phyloP scores from a whole-genome alignment of 2,888 invertebrate species.

The Drosophila longiperda region DNA sequence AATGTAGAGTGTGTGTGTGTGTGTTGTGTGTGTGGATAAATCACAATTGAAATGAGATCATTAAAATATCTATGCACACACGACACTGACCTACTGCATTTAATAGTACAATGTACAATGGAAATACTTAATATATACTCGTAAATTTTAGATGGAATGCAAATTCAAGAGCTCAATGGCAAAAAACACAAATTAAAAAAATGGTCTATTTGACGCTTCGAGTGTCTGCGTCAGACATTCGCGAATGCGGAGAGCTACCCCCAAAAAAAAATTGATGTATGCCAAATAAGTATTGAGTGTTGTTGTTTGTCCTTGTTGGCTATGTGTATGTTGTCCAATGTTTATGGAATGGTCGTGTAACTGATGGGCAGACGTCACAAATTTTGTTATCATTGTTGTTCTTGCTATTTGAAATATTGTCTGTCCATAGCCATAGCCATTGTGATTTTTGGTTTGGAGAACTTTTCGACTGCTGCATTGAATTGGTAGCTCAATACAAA shows the following conservation, averaged over 20 bases:
- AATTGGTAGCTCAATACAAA: slow-evolving; percentile 59
- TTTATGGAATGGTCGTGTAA: slow-evolving; percentile 48
- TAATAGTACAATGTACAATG: slow-evolving; percentile 16
- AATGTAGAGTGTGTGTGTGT: neutral
- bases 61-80: slow-evolving; percentile 50
- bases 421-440: slow-evolving; percentile 57
- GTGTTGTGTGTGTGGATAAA: slow-evolving; percentile 16
- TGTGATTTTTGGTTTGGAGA: slow-evolving; percentile 65
- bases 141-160: slow-evolving; percentile 55
- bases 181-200: slow-evolving; percentile 3
- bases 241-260: slow-evolving; percentile 52
- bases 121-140: slow-evolving; percentile 17
- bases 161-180: slow-evolving; percentile 49
- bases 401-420: slow-evolving; percentile 29
- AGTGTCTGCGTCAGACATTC: slow-evolving; percentile 70
- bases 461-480: slow-evolving; percentile 53
- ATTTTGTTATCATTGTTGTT: slow-evolving; percentile 30
- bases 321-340: slow-evolving; percentile 33
- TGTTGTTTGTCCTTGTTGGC: slow-evolving; percentile 8
- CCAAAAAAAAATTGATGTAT: slow-evolving; percentile 70
- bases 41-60: slow-evolving; percentile 39
- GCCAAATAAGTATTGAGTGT: slow-evolving; percentile 63
- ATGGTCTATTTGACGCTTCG: slow-evolving; percentile 43
- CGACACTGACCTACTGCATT: slow-evolving; percentile 56
- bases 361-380: slow-evolving; percentile 73